phyloP scores from a whole-genome alignment of 2,888 invertebrate species.

The Charanyca ferruginea region DNA sequence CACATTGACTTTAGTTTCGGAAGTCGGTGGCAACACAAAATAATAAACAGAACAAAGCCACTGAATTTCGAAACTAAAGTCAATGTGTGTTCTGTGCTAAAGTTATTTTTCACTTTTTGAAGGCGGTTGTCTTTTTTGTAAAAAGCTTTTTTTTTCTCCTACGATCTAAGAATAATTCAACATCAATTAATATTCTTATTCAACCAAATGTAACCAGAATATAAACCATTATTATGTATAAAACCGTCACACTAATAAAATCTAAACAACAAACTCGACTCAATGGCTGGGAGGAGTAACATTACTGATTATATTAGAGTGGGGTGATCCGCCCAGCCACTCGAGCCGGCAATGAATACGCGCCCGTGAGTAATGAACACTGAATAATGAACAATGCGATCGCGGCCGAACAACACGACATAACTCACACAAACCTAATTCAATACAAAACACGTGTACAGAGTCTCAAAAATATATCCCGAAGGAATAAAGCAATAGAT shows the following conservation, averaged over 20 bases:
- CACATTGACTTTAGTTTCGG: too few relatives aligned
- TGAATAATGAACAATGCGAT: slow-evolving; percentile 67
- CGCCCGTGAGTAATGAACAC: slow-evolving; percentile 66
- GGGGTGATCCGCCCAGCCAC: slow-evolving; percentile 41
- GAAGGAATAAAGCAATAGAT: too few relatives aligned
- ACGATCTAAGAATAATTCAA: neutral
- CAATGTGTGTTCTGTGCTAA: too few relatives aligned
- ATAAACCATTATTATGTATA: slow-evolving; percentile 8
- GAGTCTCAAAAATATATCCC: too few relatives aligned
- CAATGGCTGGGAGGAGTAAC: slow-evolving; percentile 50
- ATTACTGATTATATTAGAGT: slow-evolving; percentile 48
- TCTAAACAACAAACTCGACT: slow-evolving; percentile 39
- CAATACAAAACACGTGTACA: slow-evolving; percentile 53
- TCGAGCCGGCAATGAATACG: slow-evolving; percentile 58
- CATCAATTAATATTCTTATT: neutral
- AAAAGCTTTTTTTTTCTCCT: neutral
- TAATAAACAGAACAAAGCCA: too few relatives aligned
- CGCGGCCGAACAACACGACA: slow-evolving; percentile 64
- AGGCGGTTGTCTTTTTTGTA: too few relatives aligned
- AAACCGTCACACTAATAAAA: slow-evolving; percentile 27
- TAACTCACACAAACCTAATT: slow-evolving; percentile 65
- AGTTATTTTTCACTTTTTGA: too few relatives aligned
- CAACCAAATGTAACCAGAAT: neutral
- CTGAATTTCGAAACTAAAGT: too few relatives aligned
- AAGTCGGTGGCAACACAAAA: too few relatives aligned